Evolutionary conservation across 2,888 invertebrate genomes (phyloP), one percentile per base, ranked within the genome.

Genomic region (Torymus aiolomorphi): DNA sequence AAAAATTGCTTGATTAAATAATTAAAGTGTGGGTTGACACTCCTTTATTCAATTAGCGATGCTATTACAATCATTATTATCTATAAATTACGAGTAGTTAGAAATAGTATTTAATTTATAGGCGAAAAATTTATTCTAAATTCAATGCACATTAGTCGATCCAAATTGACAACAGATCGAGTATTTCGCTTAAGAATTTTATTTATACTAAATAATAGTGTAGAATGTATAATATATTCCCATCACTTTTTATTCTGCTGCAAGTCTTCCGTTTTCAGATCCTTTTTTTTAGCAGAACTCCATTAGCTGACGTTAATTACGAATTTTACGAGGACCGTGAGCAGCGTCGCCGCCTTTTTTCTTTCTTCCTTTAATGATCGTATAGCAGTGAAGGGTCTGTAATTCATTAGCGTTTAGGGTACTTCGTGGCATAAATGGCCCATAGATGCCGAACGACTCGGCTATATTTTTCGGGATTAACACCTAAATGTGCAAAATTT

Each of bases 371-470:
- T 54, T 77, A 65, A 77, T 65, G 65, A 57, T 31, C 65, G 63
- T 57, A 76, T 54, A 20, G 31, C 20, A 31, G 31, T 42, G 42
- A 42, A 24, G 24, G 11, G 65, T 71, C 54, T 16, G 51, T 77
- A 71, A 77, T 77, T 77, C 65, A 71, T 65, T 70, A 77, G 52
- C 56, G 49, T 65, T 77, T 65, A 57, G 56, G 71, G 49, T 14
- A 14, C 31, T 8, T 10, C 18, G 42, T 42, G 42, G 42, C 42
- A 42, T 62, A 52, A 62, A 52, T 63, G 62, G 20, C 42, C 42
- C 42, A 42, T 42, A 42, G 42, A 42, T 42, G 42, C 42, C 42
- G 8, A 42, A 42, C 5, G 42, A 42, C 42, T 42, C 8, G 42
- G 42, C 42, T 42, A 42, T 42, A 42, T 42, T 42, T 42, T 42